phyloP scores from a whole-genome alignment of 2,888 invertebrate genomes.

The Andrena marginata region DNA sequence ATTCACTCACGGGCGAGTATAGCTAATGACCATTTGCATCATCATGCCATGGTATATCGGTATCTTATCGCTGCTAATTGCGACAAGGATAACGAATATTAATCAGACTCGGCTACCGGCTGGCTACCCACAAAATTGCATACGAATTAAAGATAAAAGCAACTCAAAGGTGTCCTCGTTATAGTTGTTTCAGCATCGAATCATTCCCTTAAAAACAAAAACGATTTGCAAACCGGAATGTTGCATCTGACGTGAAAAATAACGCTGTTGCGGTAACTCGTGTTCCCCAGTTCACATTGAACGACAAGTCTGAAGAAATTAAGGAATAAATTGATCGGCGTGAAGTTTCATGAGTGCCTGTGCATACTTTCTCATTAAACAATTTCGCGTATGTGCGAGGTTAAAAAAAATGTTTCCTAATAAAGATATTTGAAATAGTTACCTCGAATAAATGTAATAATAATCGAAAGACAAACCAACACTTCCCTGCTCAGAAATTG shows the following conservation, averaged over 20 bases:
- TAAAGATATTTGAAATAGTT: not conserved
- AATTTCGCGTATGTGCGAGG: not conserved
- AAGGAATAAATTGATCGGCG: not conserved
- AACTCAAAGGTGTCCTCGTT: not conserved
- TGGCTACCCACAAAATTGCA: not conserved
- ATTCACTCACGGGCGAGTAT: constrained; percentile 20
- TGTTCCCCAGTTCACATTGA: not conserved
- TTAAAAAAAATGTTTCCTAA: constrained; percentile 9
- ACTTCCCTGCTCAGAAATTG: not conserved
- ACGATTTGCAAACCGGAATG: not conserved
- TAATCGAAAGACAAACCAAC: not conserved
- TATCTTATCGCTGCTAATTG: constrained; percentile 53
- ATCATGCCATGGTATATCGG: constrained; percentile 20
- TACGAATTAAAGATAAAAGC: not conserved
- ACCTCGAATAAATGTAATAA: not conserved
- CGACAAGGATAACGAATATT: not conserved
- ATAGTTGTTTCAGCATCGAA: not conserved
- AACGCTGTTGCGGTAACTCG: not conserved
- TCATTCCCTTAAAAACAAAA: not conserved
- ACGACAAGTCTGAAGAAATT: not conserved
- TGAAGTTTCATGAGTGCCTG: not conserved
- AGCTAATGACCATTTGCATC: constrained; percentile 35
- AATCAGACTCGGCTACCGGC: not conserved
- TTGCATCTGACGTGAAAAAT: too few relatives aligned
- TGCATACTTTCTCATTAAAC: not conserved